These are phyloP conservation scores for Achlya flavicornis DNA, from an alignment of 2,888 invertebrate genomes.

Conservation along the genomic window DNA sequence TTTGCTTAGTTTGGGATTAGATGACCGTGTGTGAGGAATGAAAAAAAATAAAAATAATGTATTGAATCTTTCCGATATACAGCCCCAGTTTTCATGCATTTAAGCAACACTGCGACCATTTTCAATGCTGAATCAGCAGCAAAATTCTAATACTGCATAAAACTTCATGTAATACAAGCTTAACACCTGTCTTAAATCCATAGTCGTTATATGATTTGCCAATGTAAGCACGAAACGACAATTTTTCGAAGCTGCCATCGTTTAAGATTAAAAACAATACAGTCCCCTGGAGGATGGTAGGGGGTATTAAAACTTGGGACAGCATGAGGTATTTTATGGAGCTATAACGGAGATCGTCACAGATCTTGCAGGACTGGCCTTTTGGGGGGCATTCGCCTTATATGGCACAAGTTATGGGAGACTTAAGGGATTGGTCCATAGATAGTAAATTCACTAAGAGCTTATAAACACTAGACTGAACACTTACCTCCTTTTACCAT, in stretches of 20 bases:
- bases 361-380: slow-evolving; percentile 43
- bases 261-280: slow-evolving; percentile 46
- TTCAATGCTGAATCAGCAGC: background rate
- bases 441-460: background rate
- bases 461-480: background rate
- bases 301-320: slow-evolving; percentile 34
- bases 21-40: too few species aligned
- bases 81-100: too few species aligned
- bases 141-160: background rate
- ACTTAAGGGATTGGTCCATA: slow-evolving; percentile 2
- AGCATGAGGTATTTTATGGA: slow-evolving; percentile 48
- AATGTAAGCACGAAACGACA: slow-evolving; percentile 17
- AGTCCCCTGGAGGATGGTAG: slow-evolving; percentile 31
- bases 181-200: background rate
- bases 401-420: slow-evolving; percentile 20
- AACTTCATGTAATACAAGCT: background rate
- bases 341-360: slow-evolving; percentile 45
- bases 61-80: too few species aligned
- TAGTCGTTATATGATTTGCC: background rate
- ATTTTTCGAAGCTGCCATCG: slow-evolving; percentile 22
- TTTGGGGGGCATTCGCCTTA: slow-evolving; percentile 33
- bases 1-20: too few species aligned
- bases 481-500: background rate
- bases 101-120: background rate
- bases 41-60: too few species aligned